Conservation (phyloP, 2,797 vertebrate species). For the Pristis pectinata region DNA sequence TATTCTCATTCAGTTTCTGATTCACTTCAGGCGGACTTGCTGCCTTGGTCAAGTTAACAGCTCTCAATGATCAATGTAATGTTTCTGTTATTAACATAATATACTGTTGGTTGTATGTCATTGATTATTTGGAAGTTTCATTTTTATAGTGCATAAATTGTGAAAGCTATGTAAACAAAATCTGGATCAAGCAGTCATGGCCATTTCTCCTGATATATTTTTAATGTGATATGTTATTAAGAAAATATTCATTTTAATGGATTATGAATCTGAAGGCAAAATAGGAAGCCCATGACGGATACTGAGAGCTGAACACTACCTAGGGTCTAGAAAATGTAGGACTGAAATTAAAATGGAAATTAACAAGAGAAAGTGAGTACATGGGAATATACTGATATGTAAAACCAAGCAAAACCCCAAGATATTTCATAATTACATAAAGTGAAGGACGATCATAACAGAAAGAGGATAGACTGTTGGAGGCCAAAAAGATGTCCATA, state of each 20-base stretch:
- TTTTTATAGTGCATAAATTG: neutral
- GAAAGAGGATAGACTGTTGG: too few species aligned
- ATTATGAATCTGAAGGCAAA: neutral
- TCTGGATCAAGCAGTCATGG: neutral
- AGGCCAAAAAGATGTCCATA: too few species aligned
- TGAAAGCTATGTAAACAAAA: neutral
- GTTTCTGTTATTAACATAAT: neutral
- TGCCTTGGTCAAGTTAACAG: neutral
- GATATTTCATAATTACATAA: too few species aligned
- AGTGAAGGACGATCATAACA: too few species aligned
- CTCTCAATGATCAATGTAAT: conserved; percentile 7
- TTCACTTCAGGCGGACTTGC: neutral
- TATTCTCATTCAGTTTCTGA: neutral
- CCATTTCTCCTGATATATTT: neutral
- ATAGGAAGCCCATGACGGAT: too few species aligned
- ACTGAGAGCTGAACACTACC: too few species aligned
- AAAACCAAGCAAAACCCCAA: too few species aligned
- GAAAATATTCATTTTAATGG: neutral
- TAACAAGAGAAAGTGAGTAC: too few species aligned
- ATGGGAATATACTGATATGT: too few species aligned
- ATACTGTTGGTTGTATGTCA: neutral
- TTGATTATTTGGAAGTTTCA: neutral
- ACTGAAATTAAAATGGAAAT: too few species aligned
- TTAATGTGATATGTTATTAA: neutral
- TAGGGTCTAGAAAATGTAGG: too few species aligned